These are phyloP conservation scores for Heloderma charlesbogerti DNA, from an alignment of 2,113 vertebrate genomes.

Conservation along the genomic window DNA sequence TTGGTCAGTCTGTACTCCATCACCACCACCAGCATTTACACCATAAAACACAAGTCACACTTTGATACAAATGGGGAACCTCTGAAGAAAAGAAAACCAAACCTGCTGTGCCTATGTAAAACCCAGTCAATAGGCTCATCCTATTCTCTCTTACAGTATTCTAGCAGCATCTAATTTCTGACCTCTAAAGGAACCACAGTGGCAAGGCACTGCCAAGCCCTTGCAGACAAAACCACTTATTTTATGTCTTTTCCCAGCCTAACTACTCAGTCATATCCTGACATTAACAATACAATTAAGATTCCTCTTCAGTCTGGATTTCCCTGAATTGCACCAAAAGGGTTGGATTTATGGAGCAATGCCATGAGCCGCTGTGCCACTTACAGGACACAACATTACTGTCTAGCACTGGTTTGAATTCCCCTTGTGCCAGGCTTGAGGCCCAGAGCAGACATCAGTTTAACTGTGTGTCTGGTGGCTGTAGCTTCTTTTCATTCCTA, in stretches of 20 bases:
- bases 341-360: constrained; percentile 20
- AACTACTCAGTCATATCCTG: constrained; percentile 23
- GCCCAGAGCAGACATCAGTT: neutral
- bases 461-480: too few species aligned
- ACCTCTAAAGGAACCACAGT: neutral
- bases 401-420: neutral
- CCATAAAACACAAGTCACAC: neutral
- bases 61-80: neutral
- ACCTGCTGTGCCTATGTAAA: neutral
- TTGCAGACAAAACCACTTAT: constrained; percentile 23
- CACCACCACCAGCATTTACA: neutral
- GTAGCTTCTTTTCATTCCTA: too few species aligned
- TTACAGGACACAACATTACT: neutral
- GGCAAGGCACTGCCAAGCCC: constrained; percentile 8
- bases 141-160: neutral
- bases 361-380: neutral
- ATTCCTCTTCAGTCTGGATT: constrained; percentile 6
- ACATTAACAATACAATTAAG: constrained; percentile 36
- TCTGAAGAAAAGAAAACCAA: neutral
- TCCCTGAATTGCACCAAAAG: constrained; percentile 23
- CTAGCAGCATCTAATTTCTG: constrained; percentile 1
- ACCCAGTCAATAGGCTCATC: neutral
- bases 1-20: neutral
- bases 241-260: constrained; percentile 15
- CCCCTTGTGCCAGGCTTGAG: neutral